Percentiles rank a stretch among this genome's conserved stretches.
Conservation (phyloP, 1,140 invertebrate species). For the Gerris buenoi region DNA sequence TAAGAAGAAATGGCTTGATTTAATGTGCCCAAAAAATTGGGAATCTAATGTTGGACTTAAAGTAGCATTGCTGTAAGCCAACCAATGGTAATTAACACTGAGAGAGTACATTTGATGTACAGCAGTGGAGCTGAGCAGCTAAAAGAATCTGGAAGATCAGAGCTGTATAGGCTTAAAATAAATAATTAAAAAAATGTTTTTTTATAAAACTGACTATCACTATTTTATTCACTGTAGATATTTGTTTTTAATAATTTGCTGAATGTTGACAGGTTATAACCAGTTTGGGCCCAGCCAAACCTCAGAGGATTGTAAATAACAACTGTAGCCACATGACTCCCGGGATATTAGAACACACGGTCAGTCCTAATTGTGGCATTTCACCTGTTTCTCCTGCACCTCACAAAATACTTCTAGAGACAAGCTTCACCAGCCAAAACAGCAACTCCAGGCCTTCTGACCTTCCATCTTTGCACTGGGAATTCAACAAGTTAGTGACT, state of each 20-base stretch:
- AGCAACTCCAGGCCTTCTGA: constrained; percentile 4
- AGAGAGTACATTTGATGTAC: no score
- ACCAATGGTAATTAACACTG: no score
- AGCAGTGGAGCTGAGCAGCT: no score
- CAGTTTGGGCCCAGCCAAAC: constrained; percentile 51
- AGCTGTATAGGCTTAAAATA: background rate
- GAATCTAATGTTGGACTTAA: no score
- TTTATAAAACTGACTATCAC: no score
- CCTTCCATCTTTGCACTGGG: constrained; percentile 22
- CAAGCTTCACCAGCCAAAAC: constrained; percentile 44
- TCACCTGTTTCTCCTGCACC: constrained; percentile 30
- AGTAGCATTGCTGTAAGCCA: no score
- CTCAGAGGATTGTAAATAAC: constrained; percentile 36
- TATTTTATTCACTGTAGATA: no score
- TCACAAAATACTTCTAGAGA: constrained; percentile 50
- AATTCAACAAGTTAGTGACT: constrained; percentile 30
- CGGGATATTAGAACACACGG: background rate
- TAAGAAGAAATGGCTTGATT: no score
- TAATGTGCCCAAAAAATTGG: no score
- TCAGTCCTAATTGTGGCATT: background rate
- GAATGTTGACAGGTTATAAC: constrained; percentile 50
- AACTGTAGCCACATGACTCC: constrained; percentile 18
- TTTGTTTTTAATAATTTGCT: no score
- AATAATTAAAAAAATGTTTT: background rate
- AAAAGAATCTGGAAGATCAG: no score